These are phyloP conservation scores for Heliconius aoede DNA, from an alignment of 2,888 invertebrate genomes.

Conservation along the genomic window DNA sequence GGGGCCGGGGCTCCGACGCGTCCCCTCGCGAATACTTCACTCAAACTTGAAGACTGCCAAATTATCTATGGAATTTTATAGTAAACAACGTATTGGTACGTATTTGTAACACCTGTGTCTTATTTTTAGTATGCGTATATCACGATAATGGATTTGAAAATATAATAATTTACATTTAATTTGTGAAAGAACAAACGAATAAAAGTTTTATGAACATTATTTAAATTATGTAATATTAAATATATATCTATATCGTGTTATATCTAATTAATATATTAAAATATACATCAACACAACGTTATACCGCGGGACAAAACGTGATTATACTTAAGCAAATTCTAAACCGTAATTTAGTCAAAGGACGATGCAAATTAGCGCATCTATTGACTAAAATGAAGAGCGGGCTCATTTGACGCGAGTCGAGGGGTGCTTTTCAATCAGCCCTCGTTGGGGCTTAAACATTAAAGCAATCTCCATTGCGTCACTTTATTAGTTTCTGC, in stretches of 20 bases:
- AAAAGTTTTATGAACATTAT: neutral
- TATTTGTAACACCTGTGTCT: constrained; percentile 32
- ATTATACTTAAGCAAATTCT: constrained; percentile 40
- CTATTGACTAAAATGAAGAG: constrained; percentile 79
- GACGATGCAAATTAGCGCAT: constrained; percentile 81
- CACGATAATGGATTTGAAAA: neutral
- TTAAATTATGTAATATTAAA: neutral
- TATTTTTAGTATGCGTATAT: neutral
- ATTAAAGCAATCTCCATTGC: constrained; percentile 80
- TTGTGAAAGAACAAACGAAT: neutral
- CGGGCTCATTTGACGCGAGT: constrained; percentile 67
- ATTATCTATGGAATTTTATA: constrained; percentile 39
- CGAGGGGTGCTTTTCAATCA: constrained; percentile 77
- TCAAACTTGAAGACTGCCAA: constrained; percentile 43
- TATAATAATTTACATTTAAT: neutral
- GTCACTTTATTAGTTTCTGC: constrained; percentile 79
- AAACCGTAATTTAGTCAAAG: constrained; percentile 56
- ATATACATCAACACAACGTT: neutral
- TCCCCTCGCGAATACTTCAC: constrained; percentile 49
- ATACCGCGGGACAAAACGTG: constrained; percentile 15
- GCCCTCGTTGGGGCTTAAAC: constrained; percentile 75
- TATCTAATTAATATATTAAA: neutral
- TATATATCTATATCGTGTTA: neutral
- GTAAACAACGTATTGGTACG: constrained; percentile 28
- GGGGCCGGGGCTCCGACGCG: constrained; percentile 48